Base-by-base conservation (phyloP, 2,888 invertebrate species). In the Synergus laeviventris region DNA sequence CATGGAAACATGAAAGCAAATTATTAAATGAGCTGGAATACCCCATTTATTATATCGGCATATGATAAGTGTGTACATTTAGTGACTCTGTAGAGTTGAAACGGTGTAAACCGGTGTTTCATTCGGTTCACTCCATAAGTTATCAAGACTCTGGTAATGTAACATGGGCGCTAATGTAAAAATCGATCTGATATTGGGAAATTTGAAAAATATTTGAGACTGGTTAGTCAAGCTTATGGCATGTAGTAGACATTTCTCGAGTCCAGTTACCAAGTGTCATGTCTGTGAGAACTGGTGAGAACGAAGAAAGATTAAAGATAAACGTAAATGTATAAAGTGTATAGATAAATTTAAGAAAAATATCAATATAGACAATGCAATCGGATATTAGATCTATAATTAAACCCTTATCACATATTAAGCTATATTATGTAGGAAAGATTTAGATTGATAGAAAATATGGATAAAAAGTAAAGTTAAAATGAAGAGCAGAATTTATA, bases 21-120 rank as follows among this genome's bases (percentile, higher is more conserved):
- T 70, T 49, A 49, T 70, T 70, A 36, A 70, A 70, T 70, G 49
- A 70, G 70, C 31, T 70, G 70, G 31, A 70, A 70, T 49, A 70
- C n/a, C 49, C 49, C 36, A 70, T 49, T 70, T 16, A 70, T 70
- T n/a, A 70, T 49, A 49, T 36, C 24, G 16, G 21, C 31, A 49
- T 45, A 70, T 70, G 49, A 70, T 70, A 49, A 70, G 70, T 70
- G 49, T 70, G 31, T 31, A 24, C 66, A 66, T 62, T 62, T 38
- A 62, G 36, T 62, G 62, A 62, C 39, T 62, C n/a, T n/a, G 16
- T 9, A n/a, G 18, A n/a, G n/a, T 18, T 54, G 49, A 54, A 66
- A 66, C 24, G 66, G 24, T 66, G 45, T 66, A 66, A 70, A 70
- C 70, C 49, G 49, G 70, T 70, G 49, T 49, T 38, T 18, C 62